Evolutionary conservation across 2,888 invertebrate genomes (phyloP).

Genomic region (Baccha elongata): DNA sequence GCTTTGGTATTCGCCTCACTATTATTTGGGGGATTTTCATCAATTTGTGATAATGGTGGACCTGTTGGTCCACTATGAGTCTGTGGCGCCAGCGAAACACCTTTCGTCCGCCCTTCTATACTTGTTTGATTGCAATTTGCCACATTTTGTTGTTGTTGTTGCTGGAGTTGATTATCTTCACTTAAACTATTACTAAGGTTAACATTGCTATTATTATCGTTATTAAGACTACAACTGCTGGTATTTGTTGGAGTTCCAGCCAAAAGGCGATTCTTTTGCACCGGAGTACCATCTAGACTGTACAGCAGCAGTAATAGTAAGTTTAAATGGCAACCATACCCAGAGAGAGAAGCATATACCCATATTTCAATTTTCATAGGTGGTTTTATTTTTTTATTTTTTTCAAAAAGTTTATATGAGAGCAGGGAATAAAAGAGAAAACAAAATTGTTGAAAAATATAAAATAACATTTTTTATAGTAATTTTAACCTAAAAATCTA

Average conservation of each 20-base stretch:
- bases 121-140: conserved; percentile 78
- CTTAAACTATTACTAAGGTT: conserved; percentile 57
- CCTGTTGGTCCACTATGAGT: conserved; percentile 83
- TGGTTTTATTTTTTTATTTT: conserved; percentile 35
- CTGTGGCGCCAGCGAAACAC: conserved; percentile 82
- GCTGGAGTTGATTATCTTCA: conserved; percentile 75
- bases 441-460: conserved; percentile 71
- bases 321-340: conserved; percentile 47
- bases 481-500: conserved; percentile 31
- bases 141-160: conserved; percentile 68
- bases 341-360: conserved; percentile 62
- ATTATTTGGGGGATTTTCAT: conserved; percentile 52
- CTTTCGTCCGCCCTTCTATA: conserved; percentile 82
- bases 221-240: conserved; percentile 73
- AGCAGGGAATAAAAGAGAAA: conserved; percentile 72
- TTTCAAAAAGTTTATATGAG: conserved; percentile 56
- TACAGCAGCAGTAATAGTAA: conserved; percentile 69
- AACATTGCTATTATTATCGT: conserved; percentile 73
- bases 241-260: conserved; percentile 69
- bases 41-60: conserved; percentile 78
- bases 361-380: conserved; percentile 48
- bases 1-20: conserved; percentile 27
- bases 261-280: conserved; percentile 52
- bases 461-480: conserved; percentile 47
- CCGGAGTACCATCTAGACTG: conserved; percentile 62